Percentiles rank a stretch among this genome's conserved stretches.
phyloP scores from a whole-genome alignment of 2,113 vertebrate genomes.

The Pseudonaja textilis region DNA sequence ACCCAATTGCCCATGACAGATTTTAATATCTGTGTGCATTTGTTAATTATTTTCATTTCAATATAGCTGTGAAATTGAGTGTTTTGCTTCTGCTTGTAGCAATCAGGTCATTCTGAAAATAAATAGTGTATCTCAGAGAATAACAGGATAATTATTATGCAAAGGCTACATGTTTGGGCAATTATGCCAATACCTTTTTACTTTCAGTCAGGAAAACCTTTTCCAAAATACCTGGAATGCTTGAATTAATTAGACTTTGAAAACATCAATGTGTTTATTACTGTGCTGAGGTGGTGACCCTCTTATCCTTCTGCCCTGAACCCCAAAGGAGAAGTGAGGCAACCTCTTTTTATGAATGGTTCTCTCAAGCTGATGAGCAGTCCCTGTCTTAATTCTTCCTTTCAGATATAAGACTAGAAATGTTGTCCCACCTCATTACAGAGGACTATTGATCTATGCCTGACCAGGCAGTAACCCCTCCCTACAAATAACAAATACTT shows the following conservation, averaged over 20 bases:
- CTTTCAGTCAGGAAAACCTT: conserved; percentile 49
- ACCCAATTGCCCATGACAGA: conserved; percentile 48
- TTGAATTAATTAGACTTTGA: conserved; percentile 44
- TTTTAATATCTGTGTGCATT: conserved; percentile 55
- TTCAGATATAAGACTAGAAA: not conserved
- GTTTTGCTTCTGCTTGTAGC: conserved; percentile 50
- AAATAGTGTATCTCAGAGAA: conserved; percentile 52
- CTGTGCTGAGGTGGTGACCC: not conserved
- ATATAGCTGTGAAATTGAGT: conserved; percentile 63
- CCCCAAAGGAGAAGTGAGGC: not conserved
- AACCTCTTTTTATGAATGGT: not conserved
- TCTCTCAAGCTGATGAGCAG: not conserved
- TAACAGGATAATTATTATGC: conserved; percentile 47
- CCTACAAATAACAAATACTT: not conserved
- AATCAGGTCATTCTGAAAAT: conserved; percentile 59
- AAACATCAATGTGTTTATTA: not conserved
- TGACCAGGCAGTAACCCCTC: not conserved
- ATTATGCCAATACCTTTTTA: conserved; percentile 49
- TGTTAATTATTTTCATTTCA: conserved; percentile 58
- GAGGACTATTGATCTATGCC: not conserved
- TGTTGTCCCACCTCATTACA: not conserved
- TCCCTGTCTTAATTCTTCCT: not conserved
- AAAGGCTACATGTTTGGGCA: conserved; percentile 50
- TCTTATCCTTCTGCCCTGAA: conserved; percentile 15
- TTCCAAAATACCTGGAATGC: conserved; percentile 42